These are phyloP conservation scores for Columbina picui DNA, from an alignment of 2,113 vertebrate species.

Conservation along the genomic window DNA sequence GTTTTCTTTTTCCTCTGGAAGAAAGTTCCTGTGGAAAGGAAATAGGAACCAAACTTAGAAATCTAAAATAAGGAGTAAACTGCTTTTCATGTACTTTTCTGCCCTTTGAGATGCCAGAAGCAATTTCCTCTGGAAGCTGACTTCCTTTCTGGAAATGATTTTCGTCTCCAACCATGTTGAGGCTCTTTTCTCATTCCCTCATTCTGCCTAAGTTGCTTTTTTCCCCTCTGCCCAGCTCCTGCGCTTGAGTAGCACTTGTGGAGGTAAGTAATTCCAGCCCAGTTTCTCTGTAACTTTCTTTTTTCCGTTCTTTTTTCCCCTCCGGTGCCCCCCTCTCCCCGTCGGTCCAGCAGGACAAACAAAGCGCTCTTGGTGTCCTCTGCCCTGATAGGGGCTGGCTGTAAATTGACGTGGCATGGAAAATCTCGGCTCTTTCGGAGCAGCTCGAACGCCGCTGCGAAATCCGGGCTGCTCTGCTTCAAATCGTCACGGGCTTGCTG, in stretches of 20 bases:
- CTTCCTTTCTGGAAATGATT: conserved; percentile 82
- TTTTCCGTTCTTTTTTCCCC: conserved; percentile 55
- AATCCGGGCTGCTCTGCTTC: conserved; percentile 34
- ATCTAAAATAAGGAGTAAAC: conserved; percentile 58
- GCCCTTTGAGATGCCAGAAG: conserved; percentile 74
- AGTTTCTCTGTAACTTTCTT: conserved; percentile 72
- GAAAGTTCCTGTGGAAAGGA: conserved; percentile 42
- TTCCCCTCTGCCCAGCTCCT: conserved; percentile 3
- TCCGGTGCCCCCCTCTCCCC: conserved; percentile 15
- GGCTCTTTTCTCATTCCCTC: conserved; percentile 63
- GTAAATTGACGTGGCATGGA: conserved; percentile 87
- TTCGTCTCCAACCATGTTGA: conserved; percentile 74
- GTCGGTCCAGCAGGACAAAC: conserved; percentile 75
- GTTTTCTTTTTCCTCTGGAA: background rate
- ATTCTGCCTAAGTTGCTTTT: conserved; percentile 42
- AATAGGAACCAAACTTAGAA: conserved; percentile 44
- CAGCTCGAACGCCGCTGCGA: conserved; percentile 58
- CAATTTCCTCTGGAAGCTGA: conserved; percentile 75
- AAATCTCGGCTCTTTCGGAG: conserved; percentile 77
- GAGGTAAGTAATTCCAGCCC: conserved; percentile 57
- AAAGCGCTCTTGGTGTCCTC: conserved; percentile 79
- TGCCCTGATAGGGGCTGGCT: conserved; percentile 79
- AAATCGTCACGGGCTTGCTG: background rate
- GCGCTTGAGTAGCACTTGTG: conserved; percentile 48
- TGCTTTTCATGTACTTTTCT: conserved; percentile 64